Percentiles rank a stretch among this genome's conserved stretches.
Evolutionary conservation across 2,888 invertebrate genomes (phyloP).

Genomic region (Drosophila engyochracea): DNA sequence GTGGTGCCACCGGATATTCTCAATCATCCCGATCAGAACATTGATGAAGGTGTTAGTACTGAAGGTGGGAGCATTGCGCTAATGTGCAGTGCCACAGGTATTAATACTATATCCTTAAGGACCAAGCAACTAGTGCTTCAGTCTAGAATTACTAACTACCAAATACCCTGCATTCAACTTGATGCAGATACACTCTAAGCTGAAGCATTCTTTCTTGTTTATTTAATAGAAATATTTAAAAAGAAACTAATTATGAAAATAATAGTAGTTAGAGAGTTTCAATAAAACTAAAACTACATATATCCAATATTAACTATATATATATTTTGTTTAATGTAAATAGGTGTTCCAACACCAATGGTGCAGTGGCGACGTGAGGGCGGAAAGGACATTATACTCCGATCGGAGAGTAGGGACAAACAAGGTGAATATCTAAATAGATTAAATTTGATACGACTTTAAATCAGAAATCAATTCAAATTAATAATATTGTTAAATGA

Average conservation of each 20-base stretch:
- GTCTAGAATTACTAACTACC: not conserved
- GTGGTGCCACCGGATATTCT: constrained; percentile 95
- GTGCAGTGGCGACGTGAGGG: constrained; percentile 92
- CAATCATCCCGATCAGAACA: constrained; percentile 86
- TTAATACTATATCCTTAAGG: not conserved
- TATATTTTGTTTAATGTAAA: not conserved
- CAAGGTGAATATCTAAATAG: constrained; percentile 86
- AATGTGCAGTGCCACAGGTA: constrained; percentile 90
- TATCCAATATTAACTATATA: not conserved
- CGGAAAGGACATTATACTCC: constrained; percentile 90
- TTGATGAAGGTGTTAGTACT: constrained; percentile 90
- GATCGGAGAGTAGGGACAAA: constrained; percentile 90
- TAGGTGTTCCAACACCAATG: constrained; percentile 91
- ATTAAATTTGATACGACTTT: not conserved
- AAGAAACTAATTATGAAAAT: not conserved
- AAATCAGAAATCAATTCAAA: not conserved
- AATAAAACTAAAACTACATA: not conserved
- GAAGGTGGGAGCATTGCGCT: constrained; percentile 93
- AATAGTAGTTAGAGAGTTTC: not conserved
- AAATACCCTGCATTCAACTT: not conserved
- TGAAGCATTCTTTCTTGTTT: not conserved
- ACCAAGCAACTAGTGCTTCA: not conserved
- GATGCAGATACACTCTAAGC: not conserved
- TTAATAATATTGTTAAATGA: not conserved
- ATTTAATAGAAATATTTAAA: not conserved